Conservation (phyloP, 2,113 vertebrate genomes). For the Riparia riparia region DNA sequence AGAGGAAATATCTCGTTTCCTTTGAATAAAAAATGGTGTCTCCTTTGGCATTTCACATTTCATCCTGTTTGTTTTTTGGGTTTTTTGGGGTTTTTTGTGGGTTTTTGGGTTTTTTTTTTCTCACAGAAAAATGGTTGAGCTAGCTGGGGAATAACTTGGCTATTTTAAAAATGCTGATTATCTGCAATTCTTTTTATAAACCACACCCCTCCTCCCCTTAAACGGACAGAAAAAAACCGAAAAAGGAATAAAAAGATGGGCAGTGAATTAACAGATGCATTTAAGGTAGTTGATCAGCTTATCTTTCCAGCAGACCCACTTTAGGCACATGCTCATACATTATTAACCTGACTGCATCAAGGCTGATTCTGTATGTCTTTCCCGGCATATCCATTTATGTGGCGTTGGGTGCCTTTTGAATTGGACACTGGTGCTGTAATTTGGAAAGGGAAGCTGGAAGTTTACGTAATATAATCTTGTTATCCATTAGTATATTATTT, state of each 20-base stretch:
- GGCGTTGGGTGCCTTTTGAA: conserved; percentile 10
- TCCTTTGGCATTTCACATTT: not conserved
- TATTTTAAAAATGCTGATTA: conserved; percentile 9
- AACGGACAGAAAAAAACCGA: not conserved
- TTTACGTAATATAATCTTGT: conserved; percentile 24
- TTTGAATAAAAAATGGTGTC: conserved; percentile 19
- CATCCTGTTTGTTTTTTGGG: too few relatives aligned
- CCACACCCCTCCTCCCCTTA: not conserved
- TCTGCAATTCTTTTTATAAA: conserved; percentile 20
- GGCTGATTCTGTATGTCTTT: not conserved
- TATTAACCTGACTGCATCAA: conserved; percentile 58
- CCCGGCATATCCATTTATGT: not conserved
- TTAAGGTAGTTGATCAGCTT: conserved; percentile 43
- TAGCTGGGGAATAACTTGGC: not conserved
- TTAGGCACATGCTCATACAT: conserved; percentile 39
- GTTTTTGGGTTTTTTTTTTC: not conserved
- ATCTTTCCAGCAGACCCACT: conserved; percentile 42
- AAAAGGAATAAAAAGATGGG: not conserved
- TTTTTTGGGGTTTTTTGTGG: too few relatives aligned
- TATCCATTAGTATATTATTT: conserved; percentile 1
- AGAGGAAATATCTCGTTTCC: not conserved
- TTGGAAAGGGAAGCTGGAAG: conserved; percentile 12
- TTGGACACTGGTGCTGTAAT: conserved; percentile 11
- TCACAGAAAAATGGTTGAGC: not conserved
- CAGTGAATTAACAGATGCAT: conserved; percentile 61